Conservation (phyloP, 2,797 vertebrate species). For the Cynodonichthys magdalenae region DNA sequence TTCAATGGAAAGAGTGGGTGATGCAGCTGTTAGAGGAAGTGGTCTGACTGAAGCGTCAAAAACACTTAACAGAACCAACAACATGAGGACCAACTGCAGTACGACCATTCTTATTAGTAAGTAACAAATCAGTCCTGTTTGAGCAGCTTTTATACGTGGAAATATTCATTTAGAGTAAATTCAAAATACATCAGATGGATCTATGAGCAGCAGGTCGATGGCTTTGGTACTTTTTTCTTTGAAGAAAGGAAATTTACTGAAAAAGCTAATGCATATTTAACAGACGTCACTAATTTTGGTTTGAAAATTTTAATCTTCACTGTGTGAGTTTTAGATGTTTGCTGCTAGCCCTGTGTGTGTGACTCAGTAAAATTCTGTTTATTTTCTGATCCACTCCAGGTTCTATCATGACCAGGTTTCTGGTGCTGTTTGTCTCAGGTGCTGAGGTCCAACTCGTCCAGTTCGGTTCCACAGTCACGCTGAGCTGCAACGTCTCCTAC, state of each 20-base stretch:
- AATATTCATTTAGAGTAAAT: background rate
- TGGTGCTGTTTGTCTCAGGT: background rate
- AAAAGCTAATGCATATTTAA: too few relatives aligned
- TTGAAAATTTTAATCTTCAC: too few relatives aligned
- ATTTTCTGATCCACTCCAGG: constrained; percentile 14
- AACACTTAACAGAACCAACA: background rate
- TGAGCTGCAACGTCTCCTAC: constrained; percentile 44
- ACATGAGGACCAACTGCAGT: constrained; percentile 7
- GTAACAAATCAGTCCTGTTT: background rate
- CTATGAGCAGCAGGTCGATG: too few relatives aligned
- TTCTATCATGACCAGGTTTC: background rate
- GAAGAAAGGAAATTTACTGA: too few relatives aligned
- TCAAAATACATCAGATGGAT: background rate
- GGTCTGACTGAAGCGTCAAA: background rate
- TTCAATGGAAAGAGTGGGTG: constrained; percentile 29
- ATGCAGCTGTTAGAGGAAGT: constrained; percentile 12
- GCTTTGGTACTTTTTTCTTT: background rate
- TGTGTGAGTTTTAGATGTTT: too few relatives aligned
- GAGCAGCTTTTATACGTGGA: background rate
- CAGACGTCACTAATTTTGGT: too few relatives aligned
- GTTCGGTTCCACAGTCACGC: constrained; percentile 17
- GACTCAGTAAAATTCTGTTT: background rate
- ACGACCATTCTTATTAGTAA: constrained; percentile 15
- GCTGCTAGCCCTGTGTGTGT: too few relatives aligned
- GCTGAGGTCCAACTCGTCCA: constrained; percentile 21